These are phyloP conservation scores for Drosophila carrolli DNA, from an alignment of 1,140 invertebrate genomes.

Conservation along the genomic window DNA sequence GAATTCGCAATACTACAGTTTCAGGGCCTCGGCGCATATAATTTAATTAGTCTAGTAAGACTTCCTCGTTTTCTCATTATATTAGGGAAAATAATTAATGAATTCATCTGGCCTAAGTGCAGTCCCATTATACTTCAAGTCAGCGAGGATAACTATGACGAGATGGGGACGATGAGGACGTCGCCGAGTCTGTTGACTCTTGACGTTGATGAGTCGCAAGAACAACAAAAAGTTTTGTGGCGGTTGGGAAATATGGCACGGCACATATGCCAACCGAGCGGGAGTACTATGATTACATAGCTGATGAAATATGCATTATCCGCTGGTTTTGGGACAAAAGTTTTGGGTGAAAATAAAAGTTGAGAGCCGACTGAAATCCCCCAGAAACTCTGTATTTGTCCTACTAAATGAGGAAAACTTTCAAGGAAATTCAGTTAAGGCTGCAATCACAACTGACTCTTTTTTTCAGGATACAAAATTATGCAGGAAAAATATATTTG, in stretches of 20 bases:
- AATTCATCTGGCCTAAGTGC: constrained; percentile 76
- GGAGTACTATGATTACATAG: constrained; percentile 38
- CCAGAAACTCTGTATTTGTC: constrained; percentile 6
- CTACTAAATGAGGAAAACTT: not conserved
- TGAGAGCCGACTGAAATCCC: constrained; percentile 7
- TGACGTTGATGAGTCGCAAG: constrained; percentile 44
- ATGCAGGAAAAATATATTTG: too few relatives aligned
- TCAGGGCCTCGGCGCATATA: constrained; percentile 28
- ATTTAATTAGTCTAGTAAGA: constrained; percentile 69
- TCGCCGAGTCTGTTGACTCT: constrained; percentile 34
- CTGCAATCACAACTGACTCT: not conserved
- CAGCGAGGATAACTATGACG: constrained; percentile 8
- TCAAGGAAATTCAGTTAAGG: not conserved
- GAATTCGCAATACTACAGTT: constrained; percentile 22
- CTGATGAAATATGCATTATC: constrained; percentile 48
- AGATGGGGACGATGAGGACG: constrained; percentile 30
- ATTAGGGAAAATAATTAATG: constrained; percentile 75
- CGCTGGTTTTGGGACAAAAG: constrained; percentile 13
- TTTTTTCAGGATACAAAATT: too few relatives aligned
- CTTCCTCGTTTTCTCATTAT: constrained; percentile 36
- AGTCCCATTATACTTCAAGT: constrained; percentile 62
- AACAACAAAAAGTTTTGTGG: constrained; percentile 48
- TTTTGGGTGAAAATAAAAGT: constrained; percentile 38
- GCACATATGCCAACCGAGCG: constrained; percentile 17
- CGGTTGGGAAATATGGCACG: constrained; percentile 28